Base-by-base conservation (phyloP, 2,888 invertebrate genomes). In the Mimachlamys varia region DNA sequence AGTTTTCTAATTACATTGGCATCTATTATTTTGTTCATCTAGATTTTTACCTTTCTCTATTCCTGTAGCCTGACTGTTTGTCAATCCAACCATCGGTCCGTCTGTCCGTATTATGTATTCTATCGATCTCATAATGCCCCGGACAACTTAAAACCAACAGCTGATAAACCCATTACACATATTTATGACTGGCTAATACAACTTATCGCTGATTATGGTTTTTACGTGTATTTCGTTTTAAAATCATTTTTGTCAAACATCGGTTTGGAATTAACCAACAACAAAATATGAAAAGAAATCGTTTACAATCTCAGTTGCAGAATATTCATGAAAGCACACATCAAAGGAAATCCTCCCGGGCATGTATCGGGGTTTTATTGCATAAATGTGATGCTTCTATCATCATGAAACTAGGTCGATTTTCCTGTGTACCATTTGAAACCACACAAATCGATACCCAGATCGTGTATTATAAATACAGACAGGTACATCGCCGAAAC, bases 311-410 rank as follows among this genome's bases (percentile, higher is more conserved):
- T 76, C 27, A 4, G 15, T 62, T 76, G 76, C 13, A 12, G 33
- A 27, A 33, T 76, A 76, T 27, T 76, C 76, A 76, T 76, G 76
- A 33, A 76, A 76, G 2, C 76, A 15, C 7, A 76, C 76, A 76
- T 76, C 76, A 76, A 76, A 76, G 33, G 76, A 13, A 76, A 10
- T 33, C 76, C 76, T 76, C 76, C 76, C 33, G 33, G 76, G 76
- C 76, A 76, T 33, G 22, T 76, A 27, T 76, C 19, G 76, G 76
- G 76, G 13, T 76, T 76, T 76, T 76, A 76, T 76, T 76, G 33
- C 76, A 76, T 76, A 76, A 33, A 76, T 76, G 76, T 27, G 76
- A 76, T 76, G 76, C 76, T 76, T 13, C 33, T 76, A 76, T 76
- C 76, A 76, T 76, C 5, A 76, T 33, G 12, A 76, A 76, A 22